Conservation (phyloP, 2,888 invertebrate genomes). For the Drosophila meridiana region DNA sequence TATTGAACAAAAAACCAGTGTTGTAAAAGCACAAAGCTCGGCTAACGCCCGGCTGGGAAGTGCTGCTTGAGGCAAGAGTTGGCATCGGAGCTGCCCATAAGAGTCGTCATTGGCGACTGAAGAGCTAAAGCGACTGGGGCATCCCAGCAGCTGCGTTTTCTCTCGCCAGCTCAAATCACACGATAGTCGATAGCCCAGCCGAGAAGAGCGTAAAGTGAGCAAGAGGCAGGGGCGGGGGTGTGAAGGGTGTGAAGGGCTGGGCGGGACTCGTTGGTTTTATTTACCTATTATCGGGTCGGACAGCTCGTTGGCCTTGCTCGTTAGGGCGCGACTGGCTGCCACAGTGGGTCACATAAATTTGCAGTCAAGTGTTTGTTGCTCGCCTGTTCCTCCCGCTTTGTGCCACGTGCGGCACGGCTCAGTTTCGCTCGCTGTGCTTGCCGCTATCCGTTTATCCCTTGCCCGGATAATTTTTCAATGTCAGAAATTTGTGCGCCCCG, state of each 20-base stretch:
- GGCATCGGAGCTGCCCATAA: constrained; percentile 1
- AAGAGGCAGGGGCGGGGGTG: neutral
- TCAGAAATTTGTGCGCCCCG: constrained; percentile 61
- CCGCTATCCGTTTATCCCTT: constrained; percentile 49
- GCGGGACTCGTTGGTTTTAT: constrained; percentile 28
- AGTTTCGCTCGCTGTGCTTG: constrained; percentile 1
- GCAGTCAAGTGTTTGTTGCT: constrained; percentile 18
- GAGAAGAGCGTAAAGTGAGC: neutral
- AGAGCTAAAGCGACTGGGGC: neutral
- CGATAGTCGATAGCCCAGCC: constrained; percentile 28
- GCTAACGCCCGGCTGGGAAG: neutral
- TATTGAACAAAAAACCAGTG: constrained; percentile 34
- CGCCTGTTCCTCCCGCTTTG: constrained; percentile 1
- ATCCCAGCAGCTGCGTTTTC: constrained; percentile 36
- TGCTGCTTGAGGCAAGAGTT: constrained; percentile 5
- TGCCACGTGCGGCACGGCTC: constrained; percentile 15
- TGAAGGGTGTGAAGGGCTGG: neutral
- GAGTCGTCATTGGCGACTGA: neutral
- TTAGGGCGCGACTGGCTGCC: constrained; percentile 41
- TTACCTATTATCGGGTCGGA: constrained; percentile 55
- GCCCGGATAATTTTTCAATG: constrained; percentile 75
- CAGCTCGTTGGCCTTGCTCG: constrained; percentile 40
- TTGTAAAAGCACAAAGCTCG: constrained; percentile 18
- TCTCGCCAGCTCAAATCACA: constrained; percentile 15
- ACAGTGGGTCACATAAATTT: constrained; percentile 41